phyloP scores from a whole-genome alignment of 2,113 vertebrate genomes.

The Sinocyclocheilus anophthalmus region DNA sequence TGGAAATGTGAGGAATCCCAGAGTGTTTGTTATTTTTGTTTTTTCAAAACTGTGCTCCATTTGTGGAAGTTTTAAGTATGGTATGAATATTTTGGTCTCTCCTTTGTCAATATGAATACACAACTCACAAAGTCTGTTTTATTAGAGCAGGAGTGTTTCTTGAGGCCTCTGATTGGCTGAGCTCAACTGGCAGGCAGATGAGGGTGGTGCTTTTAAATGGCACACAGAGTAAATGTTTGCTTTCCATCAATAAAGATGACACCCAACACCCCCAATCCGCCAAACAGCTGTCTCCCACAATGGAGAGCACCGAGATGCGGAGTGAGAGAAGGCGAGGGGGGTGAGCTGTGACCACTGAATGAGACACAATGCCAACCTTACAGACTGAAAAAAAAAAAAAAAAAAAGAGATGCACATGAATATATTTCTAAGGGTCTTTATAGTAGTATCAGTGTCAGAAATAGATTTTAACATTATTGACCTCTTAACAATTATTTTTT shows the following conservation, averaged over 20 bases:
- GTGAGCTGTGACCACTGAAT: slow-evolving; percentile 19
- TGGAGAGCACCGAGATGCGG: slow-evolving; percentile 17
- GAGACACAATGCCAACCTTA: slow-evolving; percentile 28
- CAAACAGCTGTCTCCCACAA: slow-evolving; percentile 55
- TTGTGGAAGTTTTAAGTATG: background rate
- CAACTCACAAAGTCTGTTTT: background rate
- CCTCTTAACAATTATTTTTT: background rate
- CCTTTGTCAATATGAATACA: background rate
- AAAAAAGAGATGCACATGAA: background rate
- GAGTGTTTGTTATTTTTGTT: no score
- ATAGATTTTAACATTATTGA: background rate
- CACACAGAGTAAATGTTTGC: slow-evolving; percentile 60
- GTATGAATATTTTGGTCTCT: background rate
- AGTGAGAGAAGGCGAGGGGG: slow-evolving; percentile 27
- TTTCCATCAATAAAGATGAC: slow-evolving; percentile 58
- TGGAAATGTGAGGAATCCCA: slow-evolving; percentile 19
- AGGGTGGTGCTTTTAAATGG: slow-evolving; percentile 53
- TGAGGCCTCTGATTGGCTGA: slow-evolving; percentile 27
- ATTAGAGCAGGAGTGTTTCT: slow-evolving; percentile 8
- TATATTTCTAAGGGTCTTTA: background rate
- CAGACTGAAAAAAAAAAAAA: slow-evolving; percentile 1
- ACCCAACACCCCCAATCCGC: slow-evolving; percentile 54
- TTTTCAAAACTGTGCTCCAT: background rate
- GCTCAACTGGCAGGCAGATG: background rate
- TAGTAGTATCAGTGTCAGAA: background rate